Base-by-base conservation (phyloP, 2,113 vertebrate genomes). In the Halichoeres trimaculatus region DNA sequence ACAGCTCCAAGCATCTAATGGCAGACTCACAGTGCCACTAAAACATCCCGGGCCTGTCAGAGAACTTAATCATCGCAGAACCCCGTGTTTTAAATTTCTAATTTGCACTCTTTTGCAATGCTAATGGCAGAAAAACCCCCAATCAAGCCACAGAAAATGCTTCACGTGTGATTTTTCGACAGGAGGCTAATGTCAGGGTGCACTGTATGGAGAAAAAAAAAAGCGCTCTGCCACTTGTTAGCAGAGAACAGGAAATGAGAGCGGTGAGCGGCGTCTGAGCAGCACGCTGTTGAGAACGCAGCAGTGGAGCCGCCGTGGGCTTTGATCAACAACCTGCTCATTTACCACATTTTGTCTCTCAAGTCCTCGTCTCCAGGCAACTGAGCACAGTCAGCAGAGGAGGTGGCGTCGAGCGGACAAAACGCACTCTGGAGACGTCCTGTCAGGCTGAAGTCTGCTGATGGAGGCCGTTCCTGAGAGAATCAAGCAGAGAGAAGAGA, bases 321-420 rank as follows among this genome's bases (percentile, higher is more conserved):
- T 83, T 88, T 88, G 88, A 92, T 90, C 90, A 91, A 87, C 84
- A 84, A 85, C 79, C 88, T 84, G 84, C 88, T 90, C 88, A 74
- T 87, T 89, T 90, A 89, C 76, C 63, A 19, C 76, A 51, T 75
- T 76, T 85, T 78, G 81, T 90, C 86, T 92, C 89, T 91, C 74
- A 75, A 78, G 83, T 48, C 69, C 23, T 78, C 58, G 91, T 94
- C 91, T 93, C 91, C 90, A 89, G 85, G 92, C 93, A 91, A 93
- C 93, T 81, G 89, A 80, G 73, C 81, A 73, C 88, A 81, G 86
- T 89, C 83, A 83, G 82, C 58, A 35, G 84, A 87, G 83, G 84
- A 74, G 85, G 84, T 76, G 89, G 80, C 80, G 75, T 57, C 26
- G 74, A 63, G 63, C 80, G 75, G 78, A 92, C 86, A 85, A 88